Percentiles rank a stretch among this genome's conserved stretches.
These are phyloP conservation scores for Phalacrocorax brasilianus DNA, from an alignment of 2,113 vertebrate genomes.

Conservation along the genomic window DNA sequence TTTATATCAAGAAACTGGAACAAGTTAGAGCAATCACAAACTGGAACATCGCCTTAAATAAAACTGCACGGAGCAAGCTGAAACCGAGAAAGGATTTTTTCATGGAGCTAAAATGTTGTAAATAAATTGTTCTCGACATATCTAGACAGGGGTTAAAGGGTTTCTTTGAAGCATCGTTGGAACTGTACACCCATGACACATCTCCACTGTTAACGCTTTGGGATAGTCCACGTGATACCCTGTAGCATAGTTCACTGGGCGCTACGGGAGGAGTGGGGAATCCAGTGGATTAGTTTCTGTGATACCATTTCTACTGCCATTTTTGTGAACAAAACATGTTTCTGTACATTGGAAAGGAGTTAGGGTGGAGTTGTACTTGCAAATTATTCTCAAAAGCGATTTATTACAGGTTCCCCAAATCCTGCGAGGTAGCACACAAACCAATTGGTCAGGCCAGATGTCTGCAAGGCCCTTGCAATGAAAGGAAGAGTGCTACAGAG, in stretches of 20 bases:
- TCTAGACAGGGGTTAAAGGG: constrained; percentile 83
- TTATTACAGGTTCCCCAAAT: constrained; percentile 64
- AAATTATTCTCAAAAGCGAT: constrained; percentile 69
- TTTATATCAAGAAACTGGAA: constrained; percentile 82
- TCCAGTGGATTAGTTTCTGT: constrained; percentile 73
- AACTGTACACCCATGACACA: constrained; percentile 72
- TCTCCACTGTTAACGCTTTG: constrained; percentile 70
- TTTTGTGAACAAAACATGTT: constrained; percentile 75
- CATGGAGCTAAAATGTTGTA: constrained; percentile 86
- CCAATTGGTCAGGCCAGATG: constrained; percentile 53
- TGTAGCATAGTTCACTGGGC: constrained; percentile 62
- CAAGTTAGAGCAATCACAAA: constrained; percentile 81
- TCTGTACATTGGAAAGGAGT: constrained; percentile 77
- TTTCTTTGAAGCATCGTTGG: constrained; percentile 76
- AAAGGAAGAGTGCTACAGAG: constrained; percentile 56
- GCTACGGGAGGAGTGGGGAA: constrained; percentile 59
- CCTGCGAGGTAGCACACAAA: constrained; percentile 58
- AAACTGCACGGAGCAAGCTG: constrained; percentile 87
- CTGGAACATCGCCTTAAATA: constrained; percentile 97
- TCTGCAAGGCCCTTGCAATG: constrained; percentile 43
- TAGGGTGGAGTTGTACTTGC: constrained; percentile 64
- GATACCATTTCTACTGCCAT: constrained; percentile 79
- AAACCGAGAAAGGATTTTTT: constrained; percentile 83
- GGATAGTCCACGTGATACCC: constrained; percentile 53
- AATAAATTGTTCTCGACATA: constrained; percentile 89